phyloP scores from a whole-genome alignment of 2,113 vertebrate genomes.

The Eptesicus fuscus region DNA sequence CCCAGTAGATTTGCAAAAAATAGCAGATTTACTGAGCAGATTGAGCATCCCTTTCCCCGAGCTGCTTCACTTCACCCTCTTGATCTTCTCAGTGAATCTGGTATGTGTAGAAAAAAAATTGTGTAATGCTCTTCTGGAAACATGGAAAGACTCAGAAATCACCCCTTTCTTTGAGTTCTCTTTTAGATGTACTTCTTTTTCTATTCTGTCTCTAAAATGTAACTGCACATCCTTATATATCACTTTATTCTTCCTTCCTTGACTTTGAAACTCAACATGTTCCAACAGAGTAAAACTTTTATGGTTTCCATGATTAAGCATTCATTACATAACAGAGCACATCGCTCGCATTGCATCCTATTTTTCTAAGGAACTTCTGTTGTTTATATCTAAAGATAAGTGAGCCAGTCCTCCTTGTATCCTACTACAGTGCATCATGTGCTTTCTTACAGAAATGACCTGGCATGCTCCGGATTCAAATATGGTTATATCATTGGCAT shows the following conservation, averaged over 20 bases:
- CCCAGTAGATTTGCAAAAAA: not conserved
- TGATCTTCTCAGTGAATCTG: not conserved
- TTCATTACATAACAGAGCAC: not conserved
- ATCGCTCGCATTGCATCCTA: not conserved
- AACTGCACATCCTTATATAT: not conserved
- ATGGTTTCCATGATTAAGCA: not conserved
- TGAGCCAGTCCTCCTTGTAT: not conserved
- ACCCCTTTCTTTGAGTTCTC: not conserved
- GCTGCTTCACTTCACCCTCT: not conserved
- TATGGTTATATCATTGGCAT: not conserved
- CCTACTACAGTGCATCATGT: not conserved
- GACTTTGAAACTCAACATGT: not conserved
- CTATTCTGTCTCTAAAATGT: not conserved
- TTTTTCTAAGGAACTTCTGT: not conserved
- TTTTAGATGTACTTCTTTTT: conserved; percentile 31
- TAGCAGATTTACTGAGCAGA: not conserved
- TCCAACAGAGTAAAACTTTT: not conserved
- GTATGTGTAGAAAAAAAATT: not conserved
- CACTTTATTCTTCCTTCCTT: conserved; percentile 35
- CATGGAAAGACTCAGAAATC: not conserved
- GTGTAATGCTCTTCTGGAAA: not conserved
- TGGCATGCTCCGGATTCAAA: not conserved
- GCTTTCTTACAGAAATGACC: not conserved
- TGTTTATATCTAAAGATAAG: not conserved
- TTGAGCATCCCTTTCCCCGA: not conserved